These are phyloP conservation scores for Leuciscus idus DNA, from an alignment of 2,113 vertebrate species.

Conservation along the genomic window DNA sequence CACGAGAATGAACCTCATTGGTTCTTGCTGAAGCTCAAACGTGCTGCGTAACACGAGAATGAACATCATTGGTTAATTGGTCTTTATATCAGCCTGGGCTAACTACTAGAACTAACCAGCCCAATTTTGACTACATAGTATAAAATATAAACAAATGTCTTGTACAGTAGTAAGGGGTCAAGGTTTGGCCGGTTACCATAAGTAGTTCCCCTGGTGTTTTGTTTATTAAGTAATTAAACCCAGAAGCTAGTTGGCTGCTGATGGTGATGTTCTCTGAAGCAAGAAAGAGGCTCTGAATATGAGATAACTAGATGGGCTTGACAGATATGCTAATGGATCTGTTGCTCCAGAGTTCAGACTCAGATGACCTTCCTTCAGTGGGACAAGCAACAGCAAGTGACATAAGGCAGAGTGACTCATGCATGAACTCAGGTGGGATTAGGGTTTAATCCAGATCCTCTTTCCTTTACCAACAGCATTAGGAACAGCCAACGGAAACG, in stretches of 20 bases:
- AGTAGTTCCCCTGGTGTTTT: neutral
- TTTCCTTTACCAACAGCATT: conserved; percentile 15
- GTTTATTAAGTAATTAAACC: neutral
- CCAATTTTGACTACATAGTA: neutral
- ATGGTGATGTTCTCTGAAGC: neutral
- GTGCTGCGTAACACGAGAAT: too few relatives aligned
- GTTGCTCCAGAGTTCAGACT: neutral
- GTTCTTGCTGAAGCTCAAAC: too few relatives aligned
- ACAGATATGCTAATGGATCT: conserved; percentile 2
- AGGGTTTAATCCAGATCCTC: conserved; percentile 30
- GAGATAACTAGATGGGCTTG: neutral
- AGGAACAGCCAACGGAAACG: neutral
- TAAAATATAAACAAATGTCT: neutral
- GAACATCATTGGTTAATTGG: too few relatives aligned
- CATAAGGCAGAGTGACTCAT: conserved; percentile 37
- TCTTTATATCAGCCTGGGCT: too few relatives aligned
- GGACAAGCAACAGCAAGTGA: conserved; percentile 46
- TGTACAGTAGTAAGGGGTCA: neutral
- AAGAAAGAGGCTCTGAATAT: conserved; percentile 6
- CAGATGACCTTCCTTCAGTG: conserved; percentile 23
- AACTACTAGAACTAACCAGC: neutral
- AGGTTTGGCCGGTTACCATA: neutral
- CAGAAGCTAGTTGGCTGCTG: neutral
- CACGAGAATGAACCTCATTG: too few relatives aligned
- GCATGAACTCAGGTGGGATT: conserved; percentile 32